These are phyloP conservation scores for Dendropsophus ebraccatus DNA, from an alignment of 2,113 vertebrate genomes.

Conservation along the genomic window DNA sequence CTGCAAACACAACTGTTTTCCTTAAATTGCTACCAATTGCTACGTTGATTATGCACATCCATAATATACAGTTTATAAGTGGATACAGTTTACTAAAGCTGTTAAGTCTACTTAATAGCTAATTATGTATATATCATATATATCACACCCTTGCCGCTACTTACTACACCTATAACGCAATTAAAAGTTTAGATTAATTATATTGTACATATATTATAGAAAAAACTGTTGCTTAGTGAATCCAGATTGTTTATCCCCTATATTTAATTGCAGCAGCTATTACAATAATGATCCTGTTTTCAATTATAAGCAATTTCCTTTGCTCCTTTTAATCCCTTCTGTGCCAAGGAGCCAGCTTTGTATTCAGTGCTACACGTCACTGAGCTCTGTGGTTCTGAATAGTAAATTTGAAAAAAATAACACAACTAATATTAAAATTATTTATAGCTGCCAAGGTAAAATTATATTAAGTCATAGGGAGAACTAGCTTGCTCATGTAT, in stretches of 20 bases:
- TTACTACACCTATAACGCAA: slow-evolving; percentile 8
- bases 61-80: too few relatives aligned
- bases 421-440: not conserved
- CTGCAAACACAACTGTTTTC: not conserved
- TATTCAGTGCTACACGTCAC: slow-evolving; percentile 9
- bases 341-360: not conserved
- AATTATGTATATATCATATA: slow-evolving; percentile 3
- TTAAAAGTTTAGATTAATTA: slow-evolving; percentile 38
- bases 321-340: slow-evolving; percentile 42
- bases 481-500: not conserved
- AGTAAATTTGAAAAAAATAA: not conserved
- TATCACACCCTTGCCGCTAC: slow-evolving; percentile 7
- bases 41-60: too few relatives aligned
- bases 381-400: not conserved
- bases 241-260: slow-evolving; percentile 27
- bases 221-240: slow-evolving; percentile 22
- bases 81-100: not conserved
- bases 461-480: not conserved
- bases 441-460: not conserved
- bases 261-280: slow-evolving; percentile 55
- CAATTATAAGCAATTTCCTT: slow-evolving; percentile 37
- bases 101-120: not conserved
- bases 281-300: slow-evolving; percentile 54
- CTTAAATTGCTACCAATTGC: not conserved
- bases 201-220: slow-evolving; percentile 25